Conservation (phyloP, 2,113 vertebrate genomes). For the Chrysochloris asiatica region DNA sequence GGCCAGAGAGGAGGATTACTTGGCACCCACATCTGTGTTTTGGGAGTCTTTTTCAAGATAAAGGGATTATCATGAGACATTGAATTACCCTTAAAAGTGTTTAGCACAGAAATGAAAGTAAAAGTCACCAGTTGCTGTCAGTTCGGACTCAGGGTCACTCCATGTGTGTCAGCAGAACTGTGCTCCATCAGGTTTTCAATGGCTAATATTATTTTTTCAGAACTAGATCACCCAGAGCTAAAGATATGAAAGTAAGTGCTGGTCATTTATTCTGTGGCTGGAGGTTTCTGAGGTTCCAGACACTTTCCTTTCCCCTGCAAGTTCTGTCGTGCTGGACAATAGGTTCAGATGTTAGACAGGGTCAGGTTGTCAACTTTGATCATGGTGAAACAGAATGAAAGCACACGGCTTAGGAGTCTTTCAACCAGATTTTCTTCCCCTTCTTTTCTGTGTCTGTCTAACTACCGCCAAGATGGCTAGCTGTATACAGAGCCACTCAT, state of each 20-base stretch:
- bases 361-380: no score
- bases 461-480: no score
- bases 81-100: background rate
- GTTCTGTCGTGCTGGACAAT: no score
- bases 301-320: no score
- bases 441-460: no score
- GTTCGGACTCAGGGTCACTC: no score
- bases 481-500: no score
- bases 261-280: background rate
- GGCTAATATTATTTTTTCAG: background rate
- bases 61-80: background rate
- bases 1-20: background rate
- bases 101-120: background rate
- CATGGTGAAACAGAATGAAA: no score
- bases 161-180: background rate
- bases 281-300: no score
- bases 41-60: background rate
- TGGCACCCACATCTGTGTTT: background rate
- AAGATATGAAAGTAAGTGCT: background rate
- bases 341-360: no score
- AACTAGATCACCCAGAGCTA: background rate
- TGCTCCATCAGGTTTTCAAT: background rate
- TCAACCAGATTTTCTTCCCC: no score
- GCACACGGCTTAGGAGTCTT: no score
- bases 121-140: background rate